Conservation (phyloP, 2,888 invertebrate species). For the Pyrochroa serraticornis region DNA sequence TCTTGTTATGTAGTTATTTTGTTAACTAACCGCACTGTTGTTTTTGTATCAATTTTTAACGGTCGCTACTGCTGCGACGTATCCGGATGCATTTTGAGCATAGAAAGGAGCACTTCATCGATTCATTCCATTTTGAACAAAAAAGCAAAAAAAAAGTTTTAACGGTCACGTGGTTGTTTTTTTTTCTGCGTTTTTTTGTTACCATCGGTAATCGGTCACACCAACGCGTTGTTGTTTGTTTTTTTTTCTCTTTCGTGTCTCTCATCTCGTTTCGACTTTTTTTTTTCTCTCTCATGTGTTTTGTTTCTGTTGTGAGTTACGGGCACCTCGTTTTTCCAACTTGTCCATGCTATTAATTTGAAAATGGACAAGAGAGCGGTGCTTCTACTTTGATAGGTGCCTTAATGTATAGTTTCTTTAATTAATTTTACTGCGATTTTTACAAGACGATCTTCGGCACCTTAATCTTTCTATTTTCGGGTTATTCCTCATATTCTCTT, state of each 20-base stretch:
- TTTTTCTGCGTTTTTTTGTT: not conserved
- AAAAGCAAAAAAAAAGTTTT: not conserved
- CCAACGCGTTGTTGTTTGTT: too few relatives aligned
- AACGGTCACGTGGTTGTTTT: not conserved
- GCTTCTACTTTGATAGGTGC: constrained; percentile 17
- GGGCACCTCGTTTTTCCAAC: not conserved
- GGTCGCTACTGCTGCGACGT: not conserved
- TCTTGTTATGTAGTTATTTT: constrained; percentile 16
- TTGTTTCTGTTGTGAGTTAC: constrained; percentile 1
- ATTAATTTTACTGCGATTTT: constrained; percentile 13
- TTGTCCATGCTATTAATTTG: constrained; percentile 6
- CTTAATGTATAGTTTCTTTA: constrained; percentile 17
- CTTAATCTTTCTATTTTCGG: constrained; percentile 13
- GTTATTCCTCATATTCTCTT: not conserved
- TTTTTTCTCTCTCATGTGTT: constrained; percentile 6
- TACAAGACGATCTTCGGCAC: constrained; percentile 19
- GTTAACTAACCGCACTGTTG: constrained; percentile 7
- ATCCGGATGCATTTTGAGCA: constrained; percentile 11
- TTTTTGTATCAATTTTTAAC: constrained; percentile 2
- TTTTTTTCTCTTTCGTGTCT: not conserved
- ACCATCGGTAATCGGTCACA: too few relatives aligned
- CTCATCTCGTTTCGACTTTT: too few relatives aligned
- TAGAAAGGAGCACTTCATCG: constrained; percentile 1
- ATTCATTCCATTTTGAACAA: constrained; percentile 18
- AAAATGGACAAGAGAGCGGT: constrained; percentile 3